Evolutionary conservation across 1,140 invertebrate genomes (phyloP).

Genomic region (Teleopsis dalmanni): DNA sequence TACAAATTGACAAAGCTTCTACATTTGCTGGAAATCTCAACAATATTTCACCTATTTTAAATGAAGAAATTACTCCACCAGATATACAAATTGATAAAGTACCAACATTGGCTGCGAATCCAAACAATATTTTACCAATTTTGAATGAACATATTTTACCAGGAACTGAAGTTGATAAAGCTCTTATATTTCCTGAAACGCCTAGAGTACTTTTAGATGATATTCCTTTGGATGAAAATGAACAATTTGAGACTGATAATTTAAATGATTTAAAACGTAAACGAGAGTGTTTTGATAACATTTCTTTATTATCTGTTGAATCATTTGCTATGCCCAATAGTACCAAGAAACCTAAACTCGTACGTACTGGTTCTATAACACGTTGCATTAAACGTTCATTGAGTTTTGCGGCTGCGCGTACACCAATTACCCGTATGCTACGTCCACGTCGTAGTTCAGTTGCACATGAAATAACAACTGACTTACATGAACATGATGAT

Average conservation of each 20-base stretch:
- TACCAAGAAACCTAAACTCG: constrained; percentile 39
- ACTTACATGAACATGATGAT: constrained; percentile 3
- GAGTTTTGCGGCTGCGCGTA: constrained; percentile 36
- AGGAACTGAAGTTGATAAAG: background rate
- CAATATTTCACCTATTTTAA: too few species aligned
- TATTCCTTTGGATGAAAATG: background rate
- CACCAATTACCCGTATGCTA: constrained; percentile 35
- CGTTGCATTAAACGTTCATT: constrained; percentile 34
- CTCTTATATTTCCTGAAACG: constrained; percentile 1
- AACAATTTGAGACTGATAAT: too few species aligned
- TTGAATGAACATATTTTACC: too few species aligned
- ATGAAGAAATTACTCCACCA: too few species aligned
- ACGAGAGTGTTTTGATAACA: constrained; percentile 35
- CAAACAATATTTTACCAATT: too few species aligned
- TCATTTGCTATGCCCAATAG: constrained; percentile 32
- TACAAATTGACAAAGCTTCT: too few species aligned
- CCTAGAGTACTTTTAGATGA: constrained; percentile 3
- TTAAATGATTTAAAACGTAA: constrained; percentile 36
- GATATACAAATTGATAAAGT: too few species aligned
- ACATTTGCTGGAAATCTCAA: too few species aligned
- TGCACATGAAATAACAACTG: constrained; percentile 12
- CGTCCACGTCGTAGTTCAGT: constrained; percentile 35
- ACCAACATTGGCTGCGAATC: too few species aligned
- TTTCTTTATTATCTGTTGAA: constrained; percentile 38
- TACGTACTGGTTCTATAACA: constrained; percentile 38